Percentiles rank a stretch among this genome's conserved stretches.
These are phyloP conservation scores for Ophthalmotilapia sp. DNA, from an alignment of 2,113 vertebrate species.

Conservation along the genomic window DNA sequence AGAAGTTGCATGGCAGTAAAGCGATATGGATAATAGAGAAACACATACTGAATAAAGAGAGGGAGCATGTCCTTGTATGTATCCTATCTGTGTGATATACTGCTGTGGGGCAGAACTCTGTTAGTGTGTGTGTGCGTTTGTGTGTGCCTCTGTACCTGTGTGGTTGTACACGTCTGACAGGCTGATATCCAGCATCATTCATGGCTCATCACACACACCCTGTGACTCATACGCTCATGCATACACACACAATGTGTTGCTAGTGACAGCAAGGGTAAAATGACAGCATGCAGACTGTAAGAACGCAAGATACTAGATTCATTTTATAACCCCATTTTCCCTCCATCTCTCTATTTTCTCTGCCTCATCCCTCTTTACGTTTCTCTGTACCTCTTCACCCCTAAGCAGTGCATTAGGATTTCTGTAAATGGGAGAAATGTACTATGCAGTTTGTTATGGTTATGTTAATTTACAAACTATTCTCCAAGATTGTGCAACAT, in stretches of 20 bases:
- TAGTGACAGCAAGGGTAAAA: constrained; percentile 32
- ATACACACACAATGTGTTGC: background rate
- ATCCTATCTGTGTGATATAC: constrained; percentile 13
- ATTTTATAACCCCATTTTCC: background rate
- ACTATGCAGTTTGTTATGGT: background rate
- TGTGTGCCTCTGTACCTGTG: background rate
- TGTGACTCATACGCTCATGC: background rate
- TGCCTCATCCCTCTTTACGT: background rate
- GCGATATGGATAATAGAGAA: background rate
- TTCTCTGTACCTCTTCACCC: background rate
- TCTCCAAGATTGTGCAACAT: background rate
- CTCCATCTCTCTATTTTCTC: background rate
- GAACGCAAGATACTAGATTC: constrained; percentile 6
- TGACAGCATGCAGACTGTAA: constrained; percentile 12
- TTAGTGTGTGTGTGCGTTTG: background rate
- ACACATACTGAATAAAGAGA: background rate
- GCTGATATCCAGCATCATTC: constrained; percentile 30
- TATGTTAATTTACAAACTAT: background rate
- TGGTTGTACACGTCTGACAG: constrained; percentile 10
- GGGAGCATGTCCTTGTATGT: background rate
- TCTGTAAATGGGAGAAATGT: background rate
- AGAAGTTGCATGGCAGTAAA: background rate
- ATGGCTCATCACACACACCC: constrained; percentile 22
- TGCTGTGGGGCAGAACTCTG: background rate
- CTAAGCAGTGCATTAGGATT: background rate